phyloP scores from a whole-genome alignment of 2,888 invertebrate genomes.

The Leptura quadrifasciata region DNA sequence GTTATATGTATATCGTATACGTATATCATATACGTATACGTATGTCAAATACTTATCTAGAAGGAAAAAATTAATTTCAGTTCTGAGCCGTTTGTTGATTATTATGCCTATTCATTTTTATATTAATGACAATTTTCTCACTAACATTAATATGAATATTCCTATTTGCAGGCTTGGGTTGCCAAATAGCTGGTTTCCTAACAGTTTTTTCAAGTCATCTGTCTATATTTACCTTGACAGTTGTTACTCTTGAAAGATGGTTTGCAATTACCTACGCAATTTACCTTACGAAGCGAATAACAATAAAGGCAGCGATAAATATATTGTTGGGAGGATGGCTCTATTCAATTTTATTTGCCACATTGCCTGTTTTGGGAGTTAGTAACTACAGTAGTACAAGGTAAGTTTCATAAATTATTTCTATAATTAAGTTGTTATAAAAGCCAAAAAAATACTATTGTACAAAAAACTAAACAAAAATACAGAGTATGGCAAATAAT shows the following conservation, averaged over 20 bases:
- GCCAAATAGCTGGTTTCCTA: constrained; percentile 90
- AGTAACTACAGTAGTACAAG: constrained; percentile 92
- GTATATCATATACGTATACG: too few relatives aligned
- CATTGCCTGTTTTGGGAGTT: constrained; percentile 87
- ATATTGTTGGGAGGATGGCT: constrained; percentile 89
- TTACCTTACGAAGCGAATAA: constrained; percentile 87
- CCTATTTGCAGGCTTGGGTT: constrained; percentile 79
- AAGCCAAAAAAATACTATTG: too few relatives aligned
- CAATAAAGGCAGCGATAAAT: constrained; percentile 82
- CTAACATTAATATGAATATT: not conserved
- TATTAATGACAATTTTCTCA: too few relatives aligned
- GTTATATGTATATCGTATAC: too few relatives aligned
- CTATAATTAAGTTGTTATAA: too few relatives aligned
- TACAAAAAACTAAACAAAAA: too few relatives aligned
- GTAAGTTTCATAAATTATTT: constrained; percentile 67
- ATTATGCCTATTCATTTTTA: too few relatives aligned
- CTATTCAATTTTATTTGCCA: constrained; percentile 85
- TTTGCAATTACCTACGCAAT: constrained; percentile 90
- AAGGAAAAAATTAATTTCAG: too few relatives aligned
- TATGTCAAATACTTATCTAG: too few relatives aligned
- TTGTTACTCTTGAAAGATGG: constrained; percentile 91
- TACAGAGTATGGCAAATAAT: too few relatives aligned
- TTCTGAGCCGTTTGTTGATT: too few relatives aligned
- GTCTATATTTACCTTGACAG: constrained; percentile 90
- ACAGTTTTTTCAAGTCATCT: constrained; percentile 92